phyloP scores from a whole-genome alignment of 2,888 invertebrate species.

The Lordiphosa fenestrarum region DNA sequence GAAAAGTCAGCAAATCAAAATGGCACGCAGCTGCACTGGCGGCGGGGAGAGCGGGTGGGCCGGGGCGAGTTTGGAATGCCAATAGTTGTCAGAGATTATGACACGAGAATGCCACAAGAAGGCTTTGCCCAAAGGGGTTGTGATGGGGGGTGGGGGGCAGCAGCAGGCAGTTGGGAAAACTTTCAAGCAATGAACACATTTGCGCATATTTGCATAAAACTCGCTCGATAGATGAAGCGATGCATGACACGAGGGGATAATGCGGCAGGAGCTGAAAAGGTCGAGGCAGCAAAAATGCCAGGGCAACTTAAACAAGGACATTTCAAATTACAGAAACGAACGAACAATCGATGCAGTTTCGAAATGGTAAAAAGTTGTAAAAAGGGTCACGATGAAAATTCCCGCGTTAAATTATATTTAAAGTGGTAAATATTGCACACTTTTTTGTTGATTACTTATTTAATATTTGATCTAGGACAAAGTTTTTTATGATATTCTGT shows the following conservation, averaged over 20 bases:
- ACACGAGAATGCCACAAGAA: constrained; percentile 49
- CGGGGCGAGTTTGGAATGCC: constrained; percentile 51
- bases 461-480: too few relatives aligned
- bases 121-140: constrained; percentile 9
- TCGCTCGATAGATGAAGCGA: constrained; percentile 28
- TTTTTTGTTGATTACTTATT: too few relatives aligned
- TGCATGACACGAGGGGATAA: constrained; percentile 8
- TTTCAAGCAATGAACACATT: constrained; percentile 68
- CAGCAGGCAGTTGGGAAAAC: constrained; percentile 41
- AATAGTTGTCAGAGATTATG: constrained; percentile 74
- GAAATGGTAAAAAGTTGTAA: too few relatives aligned
- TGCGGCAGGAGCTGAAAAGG: constrained; percentile 13
- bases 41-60: constrained; percentile 23
- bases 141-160: not conserved
- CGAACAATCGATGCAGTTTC: too few relatives aligned
- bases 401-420: too few relatives aligned
- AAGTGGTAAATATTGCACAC: too few relatives aligned
- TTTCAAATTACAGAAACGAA: constrained; percentile 28
- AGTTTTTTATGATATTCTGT: too few relatives aligned
- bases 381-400: too few relatives aligned
- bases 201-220: constrained; percentile 71
- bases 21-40: constrained; percentile 38
- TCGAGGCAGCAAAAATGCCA: constrained; percentile 21
- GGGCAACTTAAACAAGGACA: constrained; percentile 40
- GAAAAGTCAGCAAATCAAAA: constrained; percentile 61